Conservation (phyloP, 2,113 vertebrate species). For the Saccopteryx bilineata region DNA sequence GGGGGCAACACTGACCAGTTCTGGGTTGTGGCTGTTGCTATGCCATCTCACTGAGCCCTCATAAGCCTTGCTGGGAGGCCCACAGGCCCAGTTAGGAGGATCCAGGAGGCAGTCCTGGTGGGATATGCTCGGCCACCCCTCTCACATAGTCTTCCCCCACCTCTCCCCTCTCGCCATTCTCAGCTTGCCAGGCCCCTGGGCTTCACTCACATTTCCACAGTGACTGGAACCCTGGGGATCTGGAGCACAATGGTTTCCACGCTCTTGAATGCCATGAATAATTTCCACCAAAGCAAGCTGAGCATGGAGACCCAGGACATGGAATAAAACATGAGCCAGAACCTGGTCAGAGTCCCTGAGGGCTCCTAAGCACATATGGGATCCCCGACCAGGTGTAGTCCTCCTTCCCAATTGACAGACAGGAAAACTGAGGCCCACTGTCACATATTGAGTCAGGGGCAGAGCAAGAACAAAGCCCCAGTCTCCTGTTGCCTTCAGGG, state of each 20-base stretch:
- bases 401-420: neutral
- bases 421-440: neutral
- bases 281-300: neutral
- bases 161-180: neutral
- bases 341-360: neutral
- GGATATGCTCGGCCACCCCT: neutral
- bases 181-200: neutral
- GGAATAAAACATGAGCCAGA: neutral
- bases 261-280: neutral
- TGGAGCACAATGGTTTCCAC: neutral
- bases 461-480: neutral
- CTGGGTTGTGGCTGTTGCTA: neutral
- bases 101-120: neutral
- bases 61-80: neutral
- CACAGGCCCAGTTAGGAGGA: neutral
- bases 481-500: neutral
- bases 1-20: neutral
- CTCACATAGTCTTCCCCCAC: neutral
- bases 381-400: neutral
- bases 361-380: neutral
- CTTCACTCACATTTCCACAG: neutral
- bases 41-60: neutral
- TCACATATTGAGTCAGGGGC: neutral
- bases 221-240: rapidly evolving
- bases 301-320: neutral